phyloP scores from a whole-genome alignment of 2,797 vertebrate species.

The Dendrocincla fuliginosa region DNA sequence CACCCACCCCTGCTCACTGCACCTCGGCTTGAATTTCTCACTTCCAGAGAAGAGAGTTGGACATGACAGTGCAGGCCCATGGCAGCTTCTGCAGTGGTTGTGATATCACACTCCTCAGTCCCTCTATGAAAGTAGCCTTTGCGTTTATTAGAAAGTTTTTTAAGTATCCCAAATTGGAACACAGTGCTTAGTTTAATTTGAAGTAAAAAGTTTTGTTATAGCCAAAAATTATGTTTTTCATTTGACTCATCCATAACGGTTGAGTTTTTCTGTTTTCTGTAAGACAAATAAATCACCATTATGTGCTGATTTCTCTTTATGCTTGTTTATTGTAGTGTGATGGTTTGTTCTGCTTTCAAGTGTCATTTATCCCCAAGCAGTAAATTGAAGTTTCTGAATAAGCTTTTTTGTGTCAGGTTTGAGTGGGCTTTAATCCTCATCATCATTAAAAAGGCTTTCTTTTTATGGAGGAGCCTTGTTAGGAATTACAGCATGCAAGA shows the following conservation, averaged over 20 bases:
- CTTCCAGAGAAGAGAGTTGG: background rate
- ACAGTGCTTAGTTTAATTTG: background rate
- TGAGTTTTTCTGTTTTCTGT: background rate
- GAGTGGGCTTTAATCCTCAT: background rate
- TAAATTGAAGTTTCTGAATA: slow-evolving; percentile 7
- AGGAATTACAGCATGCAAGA: background rate
- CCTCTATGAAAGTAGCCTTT: background rate
- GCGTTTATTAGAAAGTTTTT: background rate
- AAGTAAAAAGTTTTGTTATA: background rate
- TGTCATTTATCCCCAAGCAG: background rate
- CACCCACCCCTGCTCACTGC: background rate
- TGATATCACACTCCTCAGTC: background rate
- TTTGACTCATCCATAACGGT: background rate
- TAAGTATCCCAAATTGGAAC: background rate
- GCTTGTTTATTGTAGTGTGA: background rate
- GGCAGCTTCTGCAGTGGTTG: background rate
- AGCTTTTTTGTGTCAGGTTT: background rate
- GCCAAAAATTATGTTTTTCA: background rate
- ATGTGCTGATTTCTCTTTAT: background rate
- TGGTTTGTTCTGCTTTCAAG: slow-evolving; percentile 25
- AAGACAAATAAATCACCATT: background rate
- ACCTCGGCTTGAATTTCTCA: background rate
- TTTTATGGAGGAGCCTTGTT: background rate
- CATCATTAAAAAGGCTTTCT: background rate
- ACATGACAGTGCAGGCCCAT: background rate